Base-by-base conservation (phyloP, 1,140 invertebrate species). In the Argopecten irradians region DNA sequence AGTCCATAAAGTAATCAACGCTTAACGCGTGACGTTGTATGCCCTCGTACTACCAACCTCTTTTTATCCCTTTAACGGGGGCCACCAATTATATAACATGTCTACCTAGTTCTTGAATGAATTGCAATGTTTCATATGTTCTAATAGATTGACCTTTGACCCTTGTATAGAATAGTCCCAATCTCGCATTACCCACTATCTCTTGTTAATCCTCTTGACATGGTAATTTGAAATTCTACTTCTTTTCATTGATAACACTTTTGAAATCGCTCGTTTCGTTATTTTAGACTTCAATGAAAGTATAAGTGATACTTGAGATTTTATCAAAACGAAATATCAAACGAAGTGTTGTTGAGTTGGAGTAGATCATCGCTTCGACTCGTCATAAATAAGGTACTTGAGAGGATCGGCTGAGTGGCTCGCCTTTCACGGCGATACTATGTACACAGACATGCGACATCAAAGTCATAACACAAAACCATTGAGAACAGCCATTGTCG, bases 191-290 rank as follows among this genome's bases (percentile, higher is more conserved):
- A 71, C 55, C n/a, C 55, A 8, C 55, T 8, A 71, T 71, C 55
- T 71, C 22, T 22, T 71, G 8, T 71, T n/a, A 71, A n/a, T n/a
- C 19, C 55, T 28, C 55, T 71, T 71, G 55, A 71, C 55, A 71
- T 71, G 55, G 55, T 28, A 71, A 71, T 71, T 71, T 71, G 55
- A 28, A 71, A 28, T 71, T 71, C 55, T 71, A 71, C 55, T 71
- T 71, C 55, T 71, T 71, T 71, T 71, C 55, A 71, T 71, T 71
- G 55, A 71, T 71, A 71, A 71, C 55, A 71, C 55, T 71, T 71
- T 71, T 71, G 55, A 71, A 71, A 71, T 28, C 55, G 22, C n/a
- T 71, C 55, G 55, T 71, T 71, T 71, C 55, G 55, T 71, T 71
- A 71, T 71, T 71, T 71, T 71, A 71, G 55, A 71, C 55, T 28